These are phyloP conservation scores for Macropus fuliginosus DNA, from an alignment of 2,797 vertebrate genomes.

Conservation along the genomic window DNA sequence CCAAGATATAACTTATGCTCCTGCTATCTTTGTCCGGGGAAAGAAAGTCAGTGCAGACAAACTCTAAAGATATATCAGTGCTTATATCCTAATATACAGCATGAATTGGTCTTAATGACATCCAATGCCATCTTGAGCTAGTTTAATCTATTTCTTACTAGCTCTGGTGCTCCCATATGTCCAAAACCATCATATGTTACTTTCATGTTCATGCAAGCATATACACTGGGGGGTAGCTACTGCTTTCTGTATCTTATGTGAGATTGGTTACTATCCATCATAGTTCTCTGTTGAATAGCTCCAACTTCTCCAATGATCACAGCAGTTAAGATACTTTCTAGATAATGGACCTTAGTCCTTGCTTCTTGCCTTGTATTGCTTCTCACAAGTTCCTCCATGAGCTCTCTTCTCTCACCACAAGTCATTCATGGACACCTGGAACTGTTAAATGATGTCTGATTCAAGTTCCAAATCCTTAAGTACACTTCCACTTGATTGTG, in stretches of 20 bases:
- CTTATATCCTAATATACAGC: not conserved
- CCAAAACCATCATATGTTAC: not conserved
- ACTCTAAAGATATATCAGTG: not conserved
- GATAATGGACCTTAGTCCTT: not conserved
- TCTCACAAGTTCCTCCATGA: not conserved
- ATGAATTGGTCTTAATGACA: not conserved
- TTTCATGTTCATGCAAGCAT: not conserved
- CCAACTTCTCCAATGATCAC: not conserved
- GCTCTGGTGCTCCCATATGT: not conserved
- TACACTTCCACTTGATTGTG: not conserved
- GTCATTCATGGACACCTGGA: not conserved
- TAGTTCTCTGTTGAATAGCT: not conserved
- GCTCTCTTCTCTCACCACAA: not conserved
- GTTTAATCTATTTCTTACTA: not conserved
- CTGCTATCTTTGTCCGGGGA: not conserved
- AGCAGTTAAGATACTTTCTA: not conserved
- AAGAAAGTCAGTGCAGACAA: not conserved
- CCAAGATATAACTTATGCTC: not conserved
- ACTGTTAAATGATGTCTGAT: not conserved
- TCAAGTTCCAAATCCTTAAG: not conserved
- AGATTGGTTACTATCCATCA: not conserved
- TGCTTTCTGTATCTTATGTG: not conserved
- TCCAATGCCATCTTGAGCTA: not conserved
- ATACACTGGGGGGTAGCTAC: not conserved
- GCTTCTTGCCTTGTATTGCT: not conserved